phyloP scores from a whole-genome alignment of 2,113 vertebrate genomes.

The Paracanthobrama guichenoti region DNA sequence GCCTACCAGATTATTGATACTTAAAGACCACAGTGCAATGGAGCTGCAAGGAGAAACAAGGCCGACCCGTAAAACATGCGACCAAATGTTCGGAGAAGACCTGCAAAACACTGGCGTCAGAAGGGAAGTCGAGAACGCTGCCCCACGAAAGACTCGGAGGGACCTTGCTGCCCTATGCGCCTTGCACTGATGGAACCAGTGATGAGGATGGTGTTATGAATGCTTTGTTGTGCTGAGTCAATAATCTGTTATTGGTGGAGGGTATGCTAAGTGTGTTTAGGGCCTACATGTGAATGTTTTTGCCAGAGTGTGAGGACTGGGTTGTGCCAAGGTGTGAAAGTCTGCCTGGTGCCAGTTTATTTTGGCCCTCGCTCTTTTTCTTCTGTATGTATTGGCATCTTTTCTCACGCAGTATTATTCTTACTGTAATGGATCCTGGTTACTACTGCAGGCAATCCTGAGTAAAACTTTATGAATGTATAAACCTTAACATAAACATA shows the following conservation, averaged over 20 bases:
- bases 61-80: too few species aligned
- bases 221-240: constrained; percentile 49
- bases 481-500: constrained; percentile 58
- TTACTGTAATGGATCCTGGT: constrained; percentile 53
- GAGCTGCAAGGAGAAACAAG: too few species aligned
- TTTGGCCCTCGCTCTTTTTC: constrained; percentile 59
- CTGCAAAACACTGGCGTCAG: too few species aligned
- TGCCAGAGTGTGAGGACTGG: constrained; percentile 59
- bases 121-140: too few species aligned
- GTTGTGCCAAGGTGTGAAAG: constrained; percentile 70
- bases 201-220: neutral
- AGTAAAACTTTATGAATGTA: constrained; percentile 61
- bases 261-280: constrained; percentile 53
- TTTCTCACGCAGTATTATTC: constrained; percentile 64
- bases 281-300: constrained; percentile 60
- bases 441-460: constrained; percentile 50
- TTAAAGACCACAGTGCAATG: too few species aligned
- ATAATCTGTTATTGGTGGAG: constrained; percentile 53
- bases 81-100: too few species aligned
- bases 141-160: too few species aligned
- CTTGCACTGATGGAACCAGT: too few species aligned
- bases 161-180: too few species aligned
- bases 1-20: too few species aligned
- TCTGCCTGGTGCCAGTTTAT: constrained; percentile 63
- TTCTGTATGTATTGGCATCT: constrained; percentile 61